phyloP scores from a whole-genome alignment of 2,888 invertebrate genomes.

The Netelia fuscicornis region DNA sequence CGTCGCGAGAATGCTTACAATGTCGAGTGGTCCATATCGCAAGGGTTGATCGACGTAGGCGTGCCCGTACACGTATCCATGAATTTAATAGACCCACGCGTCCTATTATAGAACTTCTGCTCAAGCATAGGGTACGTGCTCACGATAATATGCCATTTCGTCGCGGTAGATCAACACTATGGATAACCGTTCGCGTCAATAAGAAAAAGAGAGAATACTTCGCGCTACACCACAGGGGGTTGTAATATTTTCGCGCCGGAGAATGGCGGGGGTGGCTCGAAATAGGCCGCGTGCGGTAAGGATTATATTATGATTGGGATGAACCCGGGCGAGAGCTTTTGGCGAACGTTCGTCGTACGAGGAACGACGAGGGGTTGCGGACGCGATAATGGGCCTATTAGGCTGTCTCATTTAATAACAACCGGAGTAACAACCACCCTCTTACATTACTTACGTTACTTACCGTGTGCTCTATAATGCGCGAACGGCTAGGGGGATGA shows the following conservation, averaged over 20 bases:
- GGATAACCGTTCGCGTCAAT: constrained; percentile 38
- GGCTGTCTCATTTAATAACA: constrained; percentile 85
- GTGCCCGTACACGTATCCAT: background rate
- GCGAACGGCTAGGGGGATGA: constrained; percentile 16
- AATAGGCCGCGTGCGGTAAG: constrained; percentile 79
- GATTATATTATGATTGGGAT: constrained; percentile 83
- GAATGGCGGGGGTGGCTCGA: constrained; percentile 68
- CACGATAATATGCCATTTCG: constrained; percentile 36
- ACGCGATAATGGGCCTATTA: constrained; percentile 84
- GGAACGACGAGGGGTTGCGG: constrained; percentile 67
- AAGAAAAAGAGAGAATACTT: constrained; percentile 13
- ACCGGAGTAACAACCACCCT: constrained; percentile 83
- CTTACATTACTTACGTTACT: constrained; percentile 83
- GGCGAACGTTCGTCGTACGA: constrained; percentile 1
- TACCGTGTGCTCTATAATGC: constrained; percentile 73
- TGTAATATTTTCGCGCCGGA: constrained; percentile 57
- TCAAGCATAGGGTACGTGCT: constrained; percentile 16
- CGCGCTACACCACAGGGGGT: constrained; percentile 40
- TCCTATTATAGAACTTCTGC: constrained; percentile 27
- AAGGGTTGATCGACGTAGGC: constrained; percentile 37
- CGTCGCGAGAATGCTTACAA: constrained; percentile 15
- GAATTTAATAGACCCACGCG: background rate
- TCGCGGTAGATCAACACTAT: constrained; percentile 40
- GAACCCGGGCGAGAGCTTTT: constrained; percentile 73
- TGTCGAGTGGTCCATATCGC: background rate